Conservation (phyloP, 1,140 invertebrate genomes). For the Amphibalanus amphitrite region DNA sequence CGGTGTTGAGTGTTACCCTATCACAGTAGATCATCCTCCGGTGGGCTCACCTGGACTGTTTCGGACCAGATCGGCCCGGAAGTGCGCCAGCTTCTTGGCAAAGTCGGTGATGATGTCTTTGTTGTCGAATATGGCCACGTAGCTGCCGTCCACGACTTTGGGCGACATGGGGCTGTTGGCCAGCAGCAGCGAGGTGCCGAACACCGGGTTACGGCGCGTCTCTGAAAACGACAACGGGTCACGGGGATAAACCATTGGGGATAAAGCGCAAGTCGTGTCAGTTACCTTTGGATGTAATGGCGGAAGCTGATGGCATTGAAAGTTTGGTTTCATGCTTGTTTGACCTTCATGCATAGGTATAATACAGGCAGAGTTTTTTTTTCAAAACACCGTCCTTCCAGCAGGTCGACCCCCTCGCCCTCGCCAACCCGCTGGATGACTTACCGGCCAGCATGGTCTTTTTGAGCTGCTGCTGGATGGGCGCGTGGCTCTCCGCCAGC, state of each 20-base stretch:
- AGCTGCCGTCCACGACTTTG: slow-evolving; percentile 91
- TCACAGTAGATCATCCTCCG: too few species aligned
- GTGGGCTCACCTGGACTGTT: slow-evolving; percentile 16
- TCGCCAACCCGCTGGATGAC: too few species aligned
- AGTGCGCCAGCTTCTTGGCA: slow-evolving; percentile 44
- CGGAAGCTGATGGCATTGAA: too few species aligned
- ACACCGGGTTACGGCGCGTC: slow-evolving; percentile 52
- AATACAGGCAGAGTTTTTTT: too few species aligned
- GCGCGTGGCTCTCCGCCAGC: slow-evolving; percentile 19
- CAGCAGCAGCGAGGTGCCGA: slow-evolving; percentile 78
- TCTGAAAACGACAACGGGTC: slow-evolving; percentile 31
- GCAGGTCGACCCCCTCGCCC: too few species aligned
- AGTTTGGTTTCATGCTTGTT: too few species aligned
- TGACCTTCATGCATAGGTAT: too few species aligned
- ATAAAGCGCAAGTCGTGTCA: too few species aligned
- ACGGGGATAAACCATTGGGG: too few species aligned
- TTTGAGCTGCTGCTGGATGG: not conserved
- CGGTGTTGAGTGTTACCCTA: too few species aligned
- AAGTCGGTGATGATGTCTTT: slow-evolving; percentile 62
- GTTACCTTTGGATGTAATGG: too few species aligned
- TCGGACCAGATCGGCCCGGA: slow-evolving; percentile 15
- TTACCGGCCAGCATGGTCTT: not conserved
- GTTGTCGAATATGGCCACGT: slow-evolving; percentile 84
- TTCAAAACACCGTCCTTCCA: too few species aligned
- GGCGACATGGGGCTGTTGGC: slow-evolving; percentile 83